Conservation (phyloP, 2,113 vertebrate genomes). For the Caranx ignobilis region DNA sequence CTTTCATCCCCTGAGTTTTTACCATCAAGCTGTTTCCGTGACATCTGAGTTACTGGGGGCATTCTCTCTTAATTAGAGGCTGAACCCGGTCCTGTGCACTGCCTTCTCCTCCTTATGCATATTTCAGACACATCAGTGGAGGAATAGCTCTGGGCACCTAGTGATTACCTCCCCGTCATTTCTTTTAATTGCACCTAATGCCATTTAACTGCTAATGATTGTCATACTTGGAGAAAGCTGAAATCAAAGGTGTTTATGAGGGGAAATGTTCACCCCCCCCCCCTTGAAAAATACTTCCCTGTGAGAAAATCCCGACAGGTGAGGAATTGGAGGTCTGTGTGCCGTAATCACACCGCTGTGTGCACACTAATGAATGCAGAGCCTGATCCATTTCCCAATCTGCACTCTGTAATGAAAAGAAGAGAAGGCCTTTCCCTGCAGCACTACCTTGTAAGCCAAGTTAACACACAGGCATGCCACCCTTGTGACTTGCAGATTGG, state of each 20-base stretch:
- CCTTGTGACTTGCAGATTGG: conserved; percentile 59
- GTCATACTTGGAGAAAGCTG: conserved; percentile 58
- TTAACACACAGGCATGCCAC: conserved; percentile 39
- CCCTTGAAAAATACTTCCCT: conserved; percentile 55
- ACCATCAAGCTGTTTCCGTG: conserved; percentile 66
- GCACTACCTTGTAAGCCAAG: conserved; percentile 54
- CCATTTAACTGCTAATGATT: conserved; percentile 73
- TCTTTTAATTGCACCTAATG: conserved; percentile 76
- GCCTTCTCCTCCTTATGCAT: conserved; percentile 59
- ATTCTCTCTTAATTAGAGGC: conserved; percentile 73
- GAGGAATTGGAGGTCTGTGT: conserved; percentile 55
- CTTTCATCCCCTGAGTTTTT: conserved; percentile 32
- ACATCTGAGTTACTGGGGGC: conserved; percentile 65
- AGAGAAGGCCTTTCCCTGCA: conserved; percentile 45
- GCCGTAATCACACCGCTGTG: conserved; percentile 45
- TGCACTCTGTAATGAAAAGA: conserved; percentile 57
- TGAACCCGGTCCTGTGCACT: conserved; percentile 47
- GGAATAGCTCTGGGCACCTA: conserved; percentile 49
- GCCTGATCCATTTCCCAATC: conserved; percentile 62
- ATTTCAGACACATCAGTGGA: conserved; percentile 74
- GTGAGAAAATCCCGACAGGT: conserved; percentile 62
- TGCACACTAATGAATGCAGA: conserved; percentile 65
- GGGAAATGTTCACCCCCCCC: conserved; percentile 25
- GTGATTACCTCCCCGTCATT: conserved; percentile 69
- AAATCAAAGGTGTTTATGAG: conserved; percentile 69